Evolutionary conservation across 2,888 invertebrate species (phyloP).

Genomic region (Escarpia spicata): DNA sequence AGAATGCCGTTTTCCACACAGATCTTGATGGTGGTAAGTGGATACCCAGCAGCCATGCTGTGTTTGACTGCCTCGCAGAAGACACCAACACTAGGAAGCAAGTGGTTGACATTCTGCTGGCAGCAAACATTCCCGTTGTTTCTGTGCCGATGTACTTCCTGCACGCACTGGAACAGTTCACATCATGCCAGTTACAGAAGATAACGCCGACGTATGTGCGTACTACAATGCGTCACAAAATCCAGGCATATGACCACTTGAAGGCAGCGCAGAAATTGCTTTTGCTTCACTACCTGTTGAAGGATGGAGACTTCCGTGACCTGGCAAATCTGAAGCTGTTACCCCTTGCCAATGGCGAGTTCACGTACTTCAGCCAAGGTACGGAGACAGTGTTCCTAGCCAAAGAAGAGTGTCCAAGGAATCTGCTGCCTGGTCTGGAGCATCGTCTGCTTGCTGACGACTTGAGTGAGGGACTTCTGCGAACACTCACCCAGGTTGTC

Average conservation of each 20-base stretch:
- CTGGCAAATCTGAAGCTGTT: slow-evolving; percentile 35
- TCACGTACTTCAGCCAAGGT: slow-evolving; percentile 33
- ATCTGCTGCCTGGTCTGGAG: slow-evolving; percentile 38
- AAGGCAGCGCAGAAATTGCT: slow-evolving; percentile 25
- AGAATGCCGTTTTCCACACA: slow-evolving; percentile 35
- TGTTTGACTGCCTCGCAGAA: slow-evolving; percentile 42
- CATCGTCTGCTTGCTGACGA: slow-evolving; percentile 31
- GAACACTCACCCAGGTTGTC: slow-evolving; percentile 37
- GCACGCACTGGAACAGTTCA: slow-evolving; percentile 38
- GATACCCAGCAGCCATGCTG: slow-evolving; percentile 32
- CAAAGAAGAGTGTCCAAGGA: slow-evolving; percentile 27
- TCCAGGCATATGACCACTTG: slow-evolving; percentile 26
- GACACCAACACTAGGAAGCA: slow-evolving; percentile 14
- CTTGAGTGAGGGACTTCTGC: slow-evolving; percentile 26
- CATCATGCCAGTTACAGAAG: slow-evolving; percentile 20
- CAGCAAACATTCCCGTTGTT: slow-evolving; percentile 30
- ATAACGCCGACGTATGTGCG: slow-evolving; percentile 33
- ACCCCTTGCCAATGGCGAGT: slow-evolving; percentile 39
- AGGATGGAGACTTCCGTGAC: slow-evolving; percentile 38
- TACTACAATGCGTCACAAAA: slow-evolving; percentile 21
- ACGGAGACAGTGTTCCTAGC: slow-evolving; percentile 29
- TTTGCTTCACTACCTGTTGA: slow-evolving; percentile 37
- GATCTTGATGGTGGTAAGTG: slow-evolving; percentile 31
- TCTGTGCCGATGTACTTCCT: slow-evolving; percentile 37
- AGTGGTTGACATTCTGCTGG: slow-evolving; percentile 33